Evolutionary conservation across 2,797 vertebrate genomes (phyloP).

Genomic region (Gymnothorax javanicus): DNA sequence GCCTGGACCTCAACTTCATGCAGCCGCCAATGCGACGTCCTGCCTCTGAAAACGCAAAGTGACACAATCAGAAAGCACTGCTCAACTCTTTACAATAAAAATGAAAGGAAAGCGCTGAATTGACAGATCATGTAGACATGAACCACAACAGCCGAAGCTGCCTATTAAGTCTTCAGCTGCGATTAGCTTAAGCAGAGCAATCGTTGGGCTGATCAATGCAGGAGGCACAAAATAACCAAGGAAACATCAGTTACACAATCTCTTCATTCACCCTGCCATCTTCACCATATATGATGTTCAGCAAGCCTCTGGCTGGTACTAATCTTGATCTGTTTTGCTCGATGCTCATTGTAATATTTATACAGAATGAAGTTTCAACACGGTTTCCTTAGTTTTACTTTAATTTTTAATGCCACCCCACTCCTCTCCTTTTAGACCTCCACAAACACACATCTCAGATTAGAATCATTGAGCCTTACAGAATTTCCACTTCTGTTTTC

Average conservation of each 20-base stretch:
- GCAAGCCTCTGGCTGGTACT: constrained; percentile 9
- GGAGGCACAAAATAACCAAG: not conserved
- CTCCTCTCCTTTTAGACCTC: constrained; percentile 40
- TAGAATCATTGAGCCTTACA: constrained; percentile 31
- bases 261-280: not conserved
- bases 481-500: constrained; percentile 50
- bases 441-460: constrained; percentile 38
- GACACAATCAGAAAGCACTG: too few species aligned
- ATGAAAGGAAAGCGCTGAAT: too few species aligned
- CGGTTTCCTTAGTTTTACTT: constrained; percentile 40
- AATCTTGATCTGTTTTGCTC: constrained; percentile 42
- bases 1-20: too few species aligned
- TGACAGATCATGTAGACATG: too few species aligned
- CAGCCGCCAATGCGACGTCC: too few species aligned
- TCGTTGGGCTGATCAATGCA: not conserved
- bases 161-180: not conserved
- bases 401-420: constrained; percentile 36
- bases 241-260: not conserved
- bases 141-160: not conserved
- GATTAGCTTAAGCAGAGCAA: not conserved
- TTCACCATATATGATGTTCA: not conserved
- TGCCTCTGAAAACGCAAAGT: too few species aligned
- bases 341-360: constrained; percentile 33
- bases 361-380: constrained; percentile 40
- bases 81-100: too few species aligned